These are phyloP conservation scores for Neotragus moschatus DNA, from an alignment of 2,113 vertebrate genomes.

Conservation along the genomic window DNA sequence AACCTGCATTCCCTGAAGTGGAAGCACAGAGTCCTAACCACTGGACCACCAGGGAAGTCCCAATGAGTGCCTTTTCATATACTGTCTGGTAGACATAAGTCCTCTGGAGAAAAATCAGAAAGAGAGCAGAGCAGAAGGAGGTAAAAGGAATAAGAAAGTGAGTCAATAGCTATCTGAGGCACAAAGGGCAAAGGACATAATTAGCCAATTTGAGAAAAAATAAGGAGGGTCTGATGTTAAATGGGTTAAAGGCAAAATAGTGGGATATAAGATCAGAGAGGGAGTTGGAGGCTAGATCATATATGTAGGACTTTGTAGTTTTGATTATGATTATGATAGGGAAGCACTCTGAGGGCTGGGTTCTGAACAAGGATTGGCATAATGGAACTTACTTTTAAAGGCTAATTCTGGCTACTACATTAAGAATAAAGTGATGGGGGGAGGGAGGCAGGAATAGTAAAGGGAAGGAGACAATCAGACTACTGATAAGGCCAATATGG, in stretches of 20 bases:
- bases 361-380: background rate
- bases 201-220: background rate
- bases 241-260: background rate
- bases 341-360: background rate
- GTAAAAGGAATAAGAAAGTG: background rate
- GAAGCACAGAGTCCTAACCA: background rate
- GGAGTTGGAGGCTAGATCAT: background rate
- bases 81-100: background rate
- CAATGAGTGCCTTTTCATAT: background rate
- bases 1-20: background rate
- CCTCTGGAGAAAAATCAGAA: background rate
- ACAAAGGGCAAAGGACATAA: background rate
- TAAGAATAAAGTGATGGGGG: background rate
- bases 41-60: background rate
- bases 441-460: background rate
- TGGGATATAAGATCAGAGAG: background rate
- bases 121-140: background rate
- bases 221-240: background rate
- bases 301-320: background rate
- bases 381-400: background rate
- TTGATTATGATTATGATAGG: background rate
- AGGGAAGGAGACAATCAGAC: background rate
- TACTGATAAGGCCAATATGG: background rate
- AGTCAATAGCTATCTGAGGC: background rate
- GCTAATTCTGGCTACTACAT: background rate